Conservation (phyloP, 2,113 vertebrate genomes). For the Mormyrus lacerda region DNA sequence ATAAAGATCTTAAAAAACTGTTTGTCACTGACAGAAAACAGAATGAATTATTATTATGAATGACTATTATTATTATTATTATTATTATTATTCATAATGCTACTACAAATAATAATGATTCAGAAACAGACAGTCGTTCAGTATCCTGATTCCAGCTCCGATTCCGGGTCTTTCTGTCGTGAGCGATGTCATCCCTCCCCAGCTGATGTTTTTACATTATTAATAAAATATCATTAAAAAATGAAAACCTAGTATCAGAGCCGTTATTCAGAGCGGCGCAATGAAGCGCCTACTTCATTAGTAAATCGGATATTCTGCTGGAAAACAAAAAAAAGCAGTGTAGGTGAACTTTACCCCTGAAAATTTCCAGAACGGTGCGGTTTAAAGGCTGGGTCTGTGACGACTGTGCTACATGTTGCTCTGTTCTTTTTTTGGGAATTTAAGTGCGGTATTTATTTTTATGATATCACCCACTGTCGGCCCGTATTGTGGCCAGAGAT, state of each 20-base stretch:
- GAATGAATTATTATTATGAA: neutral
- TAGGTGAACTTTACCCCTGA: neutral
- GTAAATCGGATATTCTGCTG: neutral
- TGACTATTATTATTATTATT: no score
- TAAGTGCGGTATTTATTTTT: neutral
- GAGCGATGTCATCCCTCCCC: neutral
- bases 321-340: neutral
- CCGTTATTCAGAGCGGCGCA: neutral
- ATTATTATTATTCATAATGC: neutral
- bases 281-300: neutral
- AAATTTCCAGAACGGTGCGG: neutral
- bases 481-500: neutral
- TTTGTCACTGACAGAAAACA: neutral
- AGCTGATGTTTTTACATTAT: neutral
- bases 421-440: neutral
- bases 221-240: neutral
- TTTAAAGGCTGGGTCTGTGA: neutral
- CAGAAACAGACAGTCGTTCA: neutral
- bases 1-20: neutral
- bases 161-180: neutral
- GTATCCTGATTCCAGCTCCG: neutral
- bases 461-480: neutral
- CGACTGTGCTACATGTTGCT: neutral
- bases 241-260: neutral
- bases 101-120: neutral